Percentiles rank a stretch among this genome's conserved stretches.
Evolutionary conservation across 2,797 vertebrate species (phyloP).

Genomic region (Esox masquinongy): DNA sequence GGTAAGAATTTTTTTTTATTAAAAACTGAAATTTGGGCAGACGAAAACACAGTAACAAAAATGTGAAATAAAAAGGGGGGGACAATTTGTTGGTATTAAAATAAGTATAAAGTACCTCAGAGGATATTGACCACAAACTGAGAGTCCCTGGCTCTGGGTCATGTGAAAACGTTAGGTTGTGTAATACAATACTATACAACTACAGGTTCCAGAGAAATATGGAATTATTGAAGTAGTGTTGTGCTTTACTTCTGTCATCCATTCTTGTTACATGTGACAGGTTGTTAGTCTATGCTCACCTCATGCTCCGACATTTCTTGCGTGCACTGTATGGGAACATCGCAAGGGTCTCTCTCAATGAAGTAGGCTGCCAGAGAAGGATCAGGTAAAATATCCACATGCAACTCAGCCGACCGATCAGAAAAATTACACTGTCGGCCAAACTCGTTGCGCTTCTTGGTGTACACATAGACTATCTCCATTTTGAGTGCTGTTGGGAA

Average conservation of each 20-base stretch:
- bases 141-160: neutral
- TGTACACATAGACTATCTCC: constrained; percentile 85
- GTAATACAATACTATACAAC: neutral
- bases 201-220: neutral
- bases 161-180: neutral
- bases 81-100: too few relatives aligned
- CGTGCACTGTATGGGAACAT: constrained; percentile 73
- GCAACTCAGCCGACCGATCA: constrained; percentile 76
- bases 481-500: constrained; percentile 61
- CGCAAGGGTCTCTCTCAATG: constrained; percentile 74
- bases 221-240: neutral
- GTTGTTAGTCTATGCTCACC: constrained; percentile 61
- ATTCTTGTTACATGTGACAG: neutral
- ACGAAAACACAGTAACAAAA: too few relatives aligned
- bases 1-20: too few relatives aligned
- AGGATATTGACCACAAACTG: too few relatives aligned
- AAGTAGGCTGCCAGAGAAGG: constrained; percentile 69
- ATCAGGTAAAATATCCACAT: constrained; percentile 81
- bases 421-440: constrained; percentile 86
- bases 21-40: too few relatives aligned
- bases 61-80: too few relatives aligned
- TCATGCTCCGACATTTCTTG: constrained; percentile 85
- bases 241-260: neutral
- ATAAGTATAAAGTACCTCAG: too few relatives aligned
- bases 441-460: constrained; percentile 84